Evolutionary conservation across 2,797 vertebrate genomes (phyloP).

Genomic region (Malurus leucopterus): DNA sequence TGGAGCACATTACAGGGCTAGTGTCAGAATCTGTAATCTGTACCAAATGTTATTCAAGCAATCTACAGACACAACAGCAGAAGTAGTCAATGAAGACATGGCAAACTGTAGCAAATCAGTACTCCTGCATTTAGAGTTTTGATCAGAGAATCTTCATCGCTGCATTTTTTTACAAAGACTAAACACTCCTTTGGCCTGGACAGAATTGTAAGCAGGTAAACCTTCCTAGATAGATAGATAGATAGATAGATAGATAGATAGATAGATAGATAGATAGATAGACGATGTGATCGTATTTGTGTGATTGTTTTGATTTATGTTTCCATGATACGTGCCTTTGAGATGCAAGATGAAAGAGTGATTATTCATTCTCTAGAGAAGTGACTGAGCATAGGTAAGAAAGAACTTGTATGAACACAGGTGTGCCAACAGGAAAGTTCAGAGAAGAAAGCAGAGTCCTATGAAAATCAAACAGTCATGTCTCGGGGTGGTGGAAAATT

Average conservation of each 20-base stretch:
- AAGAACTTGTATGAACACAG: not conserved
- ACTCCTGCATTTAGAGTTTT: not conserved
- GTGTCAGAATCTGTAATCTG: no score
- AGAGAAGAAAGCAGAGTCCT: not conserved
- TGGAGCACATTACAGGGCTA: not conserved
- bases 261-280: not conserved
- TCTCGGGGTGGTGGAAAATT: not conserved
- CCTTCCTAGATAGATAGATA: rapidly evolving
- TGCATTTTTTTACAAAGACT: not conserved
- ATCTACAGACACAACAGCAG: not conserved
- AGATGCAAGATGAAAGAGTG: not conserved
- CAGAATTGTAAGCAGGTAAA: not conserved
- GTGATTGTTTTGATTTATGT: not conserved
- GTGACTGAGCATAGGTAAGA: not conserved
- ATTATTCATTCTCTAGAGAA: not conserved
- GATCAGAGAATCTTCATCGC: not conserved
- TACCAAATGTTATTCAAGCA: not conserved
- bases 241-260: not conserved
- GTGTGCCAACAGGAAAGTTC: not conserved
- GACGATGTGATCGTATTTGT: not conserved
- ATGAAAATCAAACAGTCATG: not conserved
- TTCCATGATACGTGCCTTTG: not conserved
- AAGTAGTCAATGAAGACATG: not conserved
- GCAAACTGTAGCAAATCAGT: not conserved
- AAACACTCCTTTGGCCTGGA: not conserved